Evolutionary conservation across 2,113 vertebrate species (phyloP).

Genomic region (Castor canadensis): DNA sequence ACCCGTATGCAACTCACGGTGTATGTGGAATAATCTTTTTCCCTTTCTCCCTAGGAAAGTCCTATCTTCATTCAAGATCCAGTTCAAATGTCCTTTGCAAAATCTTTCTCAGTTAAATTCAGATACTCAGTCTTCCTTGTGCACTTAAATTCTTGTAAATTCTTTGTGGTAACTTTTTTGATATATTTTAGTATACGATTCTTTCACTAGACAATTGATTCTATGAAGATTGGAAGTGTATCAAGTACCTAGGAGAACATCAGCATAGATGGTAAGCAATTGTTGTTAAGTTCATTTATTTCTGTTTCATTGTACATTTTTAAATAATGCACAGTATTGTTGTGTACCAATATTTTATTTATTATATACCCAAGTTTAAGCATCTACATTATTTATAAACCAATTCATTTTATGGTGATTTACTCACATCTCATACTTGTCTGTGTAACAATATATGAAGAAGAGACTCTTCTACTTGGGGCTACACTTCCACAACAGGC

Average conservation of each 20-base stretch:
- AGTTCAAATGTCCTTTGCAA: neutral
- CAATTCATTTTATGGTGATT: constrained; percentile 2
- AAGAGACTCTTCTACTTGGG: too few relatives aligned
- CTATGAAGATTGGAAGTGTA: neutral
- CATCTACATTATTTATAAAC: neutral
- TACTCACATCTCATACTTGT: neutral
- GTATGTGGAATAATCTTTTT: neutral
- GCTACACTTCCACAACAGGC: neutral
- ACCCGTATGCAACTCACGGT: neutral
- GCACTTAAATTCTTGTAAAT: neutral
- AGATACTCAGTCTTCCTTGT: neutral
- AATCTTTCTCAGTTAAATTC: neutral
- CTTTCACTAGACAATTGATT: neutral
- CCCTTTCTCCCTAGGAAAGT: neutral
- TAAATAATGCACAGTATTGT: neutral
- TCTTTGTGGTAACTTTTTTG: neutral
- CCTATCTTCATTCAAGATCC: neutral
- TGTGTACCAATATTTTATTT: neutral
- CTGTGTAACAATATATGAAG: neutral
- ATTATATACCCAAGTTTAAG: neutral
- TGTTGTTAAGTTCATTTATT: neutral
- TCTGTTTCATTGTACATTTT: neutral
- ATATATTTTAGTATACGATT: neutral
- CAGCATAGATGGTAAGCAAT: neutral
- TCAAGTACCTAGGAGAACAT: neutral